phyloP scores from a whole-genome alignment of 2,888 invertebrate genomes.

The Aporophyla nigra region DNA sequence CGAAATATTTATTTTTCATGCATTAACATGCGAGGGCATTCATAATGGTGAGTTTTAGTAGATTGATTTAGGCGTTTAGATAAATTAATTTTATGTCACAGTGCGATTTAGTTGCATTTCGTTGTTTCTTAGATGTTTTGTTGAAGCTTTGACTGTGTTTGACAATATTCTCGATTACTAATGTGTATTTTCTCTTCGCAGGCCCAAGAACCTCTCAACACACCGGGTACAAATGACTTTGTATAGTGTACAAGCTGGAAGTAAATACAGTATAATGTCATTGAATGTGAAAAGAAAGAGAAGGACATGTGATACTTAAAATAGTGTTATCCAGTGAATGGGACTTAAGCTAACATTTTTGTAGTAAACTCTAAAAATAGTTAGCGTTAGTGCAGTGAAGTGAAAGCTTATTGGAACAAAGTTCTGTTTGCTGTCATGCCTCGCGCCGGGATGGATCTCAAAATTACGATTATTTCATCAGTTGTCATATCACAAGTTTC shows the following conservation, averaged over 20 bases:
- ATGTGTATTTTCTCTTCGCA: slow-evolving; percentile 88
- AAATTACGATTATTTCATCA: slow-evolving; percentile 74
- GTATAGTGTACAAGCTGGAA: slow-evolving; percentile 91
- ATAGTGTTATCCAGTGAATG: slow-evolving; percentile 88
- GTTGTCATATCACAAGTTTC: slow-evolving; percentile 65
- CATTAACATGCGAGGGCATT: slow-evolving; percentile 87
- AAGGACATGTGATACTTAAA: slow-evolving; percentile 88
- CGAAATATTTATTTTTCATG: slow-evolving; percentile 87
- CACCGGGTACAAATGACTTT: slow-evolving; percentile 95
- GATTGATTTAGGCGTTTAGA: slow-evolving; percentile 58
- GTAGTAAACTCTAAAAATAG: slow-evolving; percentile 81
- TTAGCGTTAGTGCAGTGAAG: slow-evolving; percentile 85
- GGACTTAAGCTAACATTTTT: slow-evolving; percentile 81
- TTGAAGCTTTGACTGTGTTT: slow-evolving; percentile 17
- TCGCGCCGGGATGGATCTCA: slow-evolving; percentile 83
- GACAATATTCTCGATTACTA: slow-evolving; percentile 40
- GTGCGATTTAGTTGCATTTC: slow-evolving; percentile 61
- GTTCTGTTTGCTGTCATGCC: slow-evolving; percentile 80
- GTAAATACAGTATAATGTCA: slow-evolving; percentile 88
- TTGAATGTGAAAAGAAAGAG: slow-evolving; percentile 90
- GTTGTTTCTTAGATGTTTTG: slow-evolving; percentile 45
- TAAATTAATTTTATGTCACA: slow-evolving; percentile 43
- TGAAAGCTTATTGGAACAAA: slow-evolving; percentile 80
- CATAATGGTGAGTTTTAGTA: slow-evolving; percentile 84
- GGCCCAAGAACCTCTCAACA: slow-evolving; percentile 96